Evolutionary conservation across 1,140 invertebrate species (phyloP).

Genomic region (Caerostris darwini): DNA sequence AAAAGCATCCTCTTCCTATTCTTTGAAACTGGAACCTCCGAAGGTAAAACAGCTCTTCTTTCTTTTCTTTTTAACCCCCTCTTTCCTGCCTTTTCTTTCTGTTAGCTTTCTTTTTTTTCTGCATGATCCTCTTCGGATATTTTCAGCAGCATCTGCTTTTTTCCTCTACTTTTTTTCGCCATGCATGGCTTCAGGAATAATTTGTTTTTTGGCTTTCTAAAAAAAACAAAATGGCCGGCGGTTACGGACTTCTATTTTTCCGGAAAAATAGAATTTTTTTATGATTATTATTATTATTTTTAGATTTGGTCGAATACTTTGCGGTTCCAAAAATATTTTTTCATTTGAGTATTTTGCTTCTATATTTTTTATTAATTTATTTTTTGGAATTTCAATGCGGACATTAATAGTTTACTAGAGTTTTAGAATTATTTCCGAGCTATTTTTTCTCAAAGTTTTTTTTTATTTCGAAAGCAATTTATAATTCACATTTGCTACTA

Average conservation of each 20-base stretch:
- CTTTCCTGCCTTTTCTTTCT: not conserved
- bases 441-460: not conserved
- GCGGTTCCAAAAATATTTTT: not conserved
- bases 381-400: not conserved
- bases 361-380: not conserved
- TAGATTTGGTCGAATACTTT: not conserved
- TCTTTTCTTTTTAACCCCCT: not conserved
- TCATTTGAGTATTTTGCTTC: not conserved
- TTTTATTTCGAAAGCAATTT: no score
- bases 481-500: no score
- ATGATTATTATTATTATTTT: not conserved
- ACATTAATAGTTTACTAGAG: not conserved
- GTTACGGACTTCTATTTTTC: not conserved
- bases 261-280: not conserved
- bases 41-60: slow-evolving; percentile 80
- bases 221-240: not conserved
- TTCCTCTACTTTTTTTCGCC: not conserved
- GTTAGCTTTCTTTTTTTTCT: not conserved
- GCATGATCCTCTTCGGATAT: slow-evolving; percentile 9
- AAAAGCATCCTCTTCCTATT: slow-evolving; percentile 97
- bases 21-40: slow-evolving; percentile 91
- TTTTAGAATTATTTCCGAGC: not conserved
- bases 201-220: not conserved
- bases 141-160: slow-evolving; percentile 5
- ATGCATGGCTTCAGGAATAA: not conserved